phyloP scores from a whole-genome alignment of 2,888 invertebrate genomes.

The Oeneis ivallda region DNA sequence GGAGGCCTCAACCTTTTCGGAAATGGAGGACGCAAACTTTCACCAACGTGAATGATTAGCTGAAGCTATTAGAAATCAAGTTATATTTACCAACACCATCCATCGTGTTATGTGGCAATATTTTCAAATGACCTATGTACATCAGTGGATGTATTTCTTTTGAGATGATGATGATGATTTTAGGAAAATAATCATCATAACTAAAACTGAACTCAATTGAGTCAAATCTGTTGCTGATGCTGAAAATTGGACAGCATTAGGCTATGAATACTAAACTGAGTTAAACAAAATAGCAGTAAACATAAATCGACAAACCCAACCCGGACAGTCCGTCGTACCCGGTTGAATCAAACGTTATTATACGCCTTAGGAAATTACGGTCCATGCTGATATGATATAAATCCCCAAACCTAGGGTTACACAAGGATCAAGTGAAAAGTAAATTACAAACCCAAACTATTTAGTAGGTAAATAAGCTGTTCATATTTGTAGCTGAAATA shows the following conservation, averaged over 20 bases:
- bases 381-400: constrained; percentile 6
- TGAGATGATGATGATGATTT: no score
- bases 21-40: no score
- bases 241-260: not conserved
- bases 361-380: constrained; percentile 12
- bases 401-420: constrained; percentile 1
- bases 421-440: not conserved
- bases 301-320: constrained; percentile 11
- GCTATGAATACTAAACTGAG: not conserved
- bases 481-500: no score
- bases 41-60: no score
- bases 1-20: no score
- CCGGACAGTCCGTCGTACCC: not conserved
- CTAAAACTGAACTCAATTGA: no score
- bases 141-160: no score
- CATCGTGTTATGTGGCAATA: no score
- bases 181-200: no score
- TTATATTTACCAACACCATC: no score
- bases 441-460: not conserved
- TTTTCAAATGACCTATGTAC: no score
- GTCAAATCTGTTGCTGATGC: not conserved
- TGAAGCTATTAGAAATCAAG: no score
- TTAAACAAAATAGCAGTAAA: constrained; percentile 11
- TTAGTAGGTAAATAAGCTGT: not conserved
- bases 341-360: constrained; percentile 14